phyloP scores from a whole-genome alignment of 2,797 vertebrate species.

The Acanthopagrus latus region DNA sequence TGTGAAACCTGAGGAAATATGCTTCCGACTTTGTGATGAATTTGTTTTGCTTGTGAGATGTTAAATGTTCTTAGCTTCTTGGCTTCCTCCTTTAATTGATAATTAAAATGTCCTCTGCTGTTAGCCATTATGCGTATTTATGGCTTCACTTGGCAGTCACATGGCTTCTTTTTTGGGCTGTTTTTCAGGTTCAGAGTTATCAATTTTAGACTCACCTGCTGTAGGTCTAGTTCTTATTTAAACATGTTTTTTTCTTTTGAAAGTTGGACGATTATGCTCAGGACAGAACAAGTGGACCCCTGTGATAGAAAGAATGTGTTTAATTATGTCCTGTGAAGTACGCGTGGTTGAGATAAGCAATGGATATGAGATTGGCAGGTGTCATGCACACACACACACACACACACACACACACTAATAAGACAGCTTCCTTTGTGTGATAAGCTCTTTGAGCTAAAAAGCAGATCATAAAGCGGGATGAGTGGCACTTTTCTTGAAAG shows the following conservation, averaged over 20 bases:
- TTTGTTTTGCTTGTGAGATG: conserved; percentile 27
- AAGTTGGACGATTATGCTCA: background rate
- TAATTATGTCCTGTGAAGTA: background rate
- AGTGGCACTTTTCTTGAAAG: conserved; percentile 30
- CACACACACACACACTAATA: background rate
- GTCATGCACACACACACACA: background rate
- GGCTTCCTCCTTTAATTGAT: conserved; percentile 39
- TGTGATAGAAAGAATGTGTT: background rate
- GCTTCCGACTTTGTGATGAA: conserved; percentile 6
- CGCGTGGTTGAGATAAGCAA: conserved; percentile 4
- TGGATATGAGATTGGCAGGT: conserved; percentile 25
- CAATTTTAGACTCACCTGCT: background rate
- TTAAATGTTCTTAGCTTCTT: conserved; percentile 16
- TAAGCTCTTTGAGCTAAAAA: conserved; percentile 39
- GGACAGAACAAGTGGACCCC: background rate
- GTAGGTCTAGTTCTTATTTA: background rate
- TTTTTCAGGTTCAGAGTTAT: conserved; percentile 13
- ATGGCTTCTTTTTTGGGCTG: background rate
- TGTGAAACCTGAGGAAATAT: conserved; percentile 26
- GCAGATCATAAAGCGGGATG: conserved; percentile 14
- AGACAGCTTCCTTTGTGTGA: conserved; percentile 13
- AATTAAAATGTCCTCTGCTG: conserved; percentile 21
- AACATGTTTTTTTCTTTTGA: background rate
- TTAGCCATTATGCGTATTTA: conserved; percentile 9
- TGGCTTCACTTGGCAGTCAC: background rate